Evolutionary conservation across 2,797 vertebrate genomes (phyloP), one percentile per base, ranked within the genome.

Genomic region (Emydoidea blandingii): DNA sequence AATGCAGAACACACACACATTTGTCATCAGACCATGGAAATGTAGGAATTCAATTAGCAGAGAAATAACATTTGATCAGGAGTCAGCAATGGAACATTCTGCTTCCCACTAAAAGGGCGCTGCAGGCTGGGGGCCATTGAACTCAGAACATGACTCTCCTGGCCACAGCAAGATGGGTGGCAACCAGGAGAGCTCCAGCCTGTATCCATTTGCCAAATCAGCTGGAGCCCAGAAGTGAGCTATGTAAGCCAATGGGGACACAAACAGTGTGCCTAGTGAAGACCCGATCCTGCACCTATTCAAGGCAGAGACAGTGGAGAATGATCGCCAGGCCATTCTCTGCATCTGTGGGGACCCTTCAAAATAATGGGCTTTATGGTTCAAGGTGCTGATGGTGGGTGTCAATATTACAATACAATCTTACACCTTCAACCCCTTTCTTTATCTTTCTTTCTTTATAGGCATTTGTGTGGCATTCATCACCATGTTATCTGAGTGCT

Each of bases 1-100:
- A 95, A 94, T 89, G 62, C 31, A 94, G 90, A 94, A 65, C 89
- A 86, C 62, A 65, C 79, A 88, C 90, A 79, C 12, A 0, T 92
- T 91, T 94, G 57, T 91, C 57, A 83, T 86, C 85, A 84, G 56
- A 92, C 29, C 76, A 41, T 81, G 91, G 68, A 72, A 53, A 78
- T 90, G 57, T 74, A 79, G 16, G 94, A 96, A 95, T 94, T 91
- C 12, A 86, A 56, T 94, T 93, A 82, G 37, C 65, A 96, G 93
- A 49, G 94, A 84, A 82, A 62, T 1, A 53, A 74, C 74, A 87
- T 92, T 84, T 92, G 82, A 68, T 87, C 91, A 65, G 8, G 74
- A 4, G 0, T 85, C 62, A 93, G 87, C 21, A 80, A 52, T 21
- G 91, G 79, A 87, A 88, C 31, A 19, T 25, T 21, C 65, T 76